Evolutionary conservation across 2,797 vertebrate genomes (phyloP).

Genomic region (Glossophaga mutica): DNA sequence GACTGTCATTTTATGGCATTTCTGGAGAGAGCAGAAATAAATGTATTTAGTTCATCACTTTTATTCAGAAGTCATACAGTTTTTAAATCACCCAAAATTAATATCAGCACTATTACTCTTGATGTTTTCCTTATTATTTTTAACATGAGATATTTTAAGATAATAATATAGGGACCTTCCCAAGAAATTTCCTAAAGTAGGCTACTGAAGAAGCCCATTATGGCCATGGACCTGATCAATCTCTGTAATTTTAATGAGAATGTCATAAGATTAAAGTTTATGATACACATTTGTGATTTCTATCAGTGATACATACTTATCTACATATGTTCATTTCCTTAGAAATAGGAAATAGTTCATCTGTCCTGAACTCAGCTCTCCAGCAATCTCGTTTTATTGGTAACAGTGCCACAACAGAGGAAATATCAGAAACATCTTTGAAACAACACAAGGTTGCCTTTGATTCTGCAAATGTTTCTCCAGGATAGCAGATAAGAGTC

Average conservation of each 20-base stretch:
- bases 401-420: background rate
- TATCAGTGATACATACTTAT: background rate
- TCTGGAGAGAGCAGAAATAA: background rate
- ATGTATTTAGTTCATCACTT: background rate
- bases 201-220: background rate
- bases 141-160: background rate
- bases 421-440: background rate
- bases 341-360: background rate
- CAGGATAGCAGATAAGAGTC: background rate
- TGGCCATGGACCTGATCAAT: background rate
- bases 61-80: background rate
- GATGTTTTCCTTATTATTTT: background rate
- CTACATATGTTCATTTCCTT: background rate
- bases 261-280: slow-evolving; percentile 8
- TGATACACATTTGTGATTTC: background rate
- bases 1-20: background rate
- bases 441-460: background rate
- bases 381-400: background rate
- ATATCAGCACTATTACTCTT: background rate
- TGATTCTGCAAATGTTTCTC: background rate
- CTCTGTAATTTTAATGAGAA: background rate
- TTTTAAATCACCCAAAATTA: background rate
- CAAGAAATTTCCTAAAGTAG: background rate
- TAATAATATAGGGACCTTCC: background rate
- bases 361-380: background rate